Base-by-base conservation (phyloP, 2,113 vertebrate species). In the Campylomormyrus tamandua region DNA sequence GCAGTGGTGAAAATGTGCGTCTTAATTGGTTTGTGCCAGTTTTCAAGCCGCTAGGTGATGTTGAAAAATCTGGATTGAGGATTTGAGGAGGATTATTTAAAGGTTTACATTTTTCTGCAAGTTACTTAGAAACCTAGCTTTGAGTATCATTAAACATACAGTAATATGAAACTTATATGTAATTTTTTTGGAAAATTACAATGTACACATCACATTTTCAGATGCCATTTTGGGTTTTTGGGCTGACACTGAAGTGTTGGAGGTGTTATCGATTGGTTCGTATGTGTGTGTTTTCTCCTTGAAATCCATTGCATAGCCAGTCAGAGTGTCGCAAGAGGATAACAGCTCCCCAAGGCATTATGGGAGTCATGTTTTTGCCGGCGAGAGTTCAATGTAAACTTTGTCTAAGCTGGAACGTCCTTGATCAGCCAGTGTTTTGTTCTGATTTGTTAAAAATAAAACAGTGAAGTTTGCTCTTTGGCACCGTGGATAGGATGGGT, bases 371-470 rank as follows among this genome's bases (percentile, higher is more conserved):
- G 10, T 21, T 17, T 80, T 39, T 80, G 35, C 46, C n/a, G 24
- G 77, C 46, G 52, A 50, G 13, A 48, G 48, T 86, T 86, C 24
- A 50, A 21, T 53, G 85, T 53, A 87, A 53, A 87, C 50, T 87
- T 87, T 8, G 45, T 48, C 84, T 49, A 19, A 19, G 50, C n/a
- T 31, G 31, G 50, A 35, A 53, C n/a, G 85, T 53, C 85, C 85
- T 87, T 87, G 24, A 87, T 35, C 15, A 53, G 48, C 85, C 85
- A 87, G 48, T 53, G 49, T 53, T 53, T 87, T 53, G 49, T 35
- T 87, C 85, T 35, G 27, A 56, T 19, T 21, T 53, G 50, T 87
- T 52, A 87, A 39, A 53, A 87, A 56, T 87, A 87, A 52, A 87
- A 87, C 31, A 52, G n/a, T 53, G 50, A 2, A 35, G 50, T 31